Percentiles rank a stretch among this genome's conserved stretches.
Conservation (phyloP, 2,888 invertebrate genomes). For the Ptychoptera albimana region DNA sequence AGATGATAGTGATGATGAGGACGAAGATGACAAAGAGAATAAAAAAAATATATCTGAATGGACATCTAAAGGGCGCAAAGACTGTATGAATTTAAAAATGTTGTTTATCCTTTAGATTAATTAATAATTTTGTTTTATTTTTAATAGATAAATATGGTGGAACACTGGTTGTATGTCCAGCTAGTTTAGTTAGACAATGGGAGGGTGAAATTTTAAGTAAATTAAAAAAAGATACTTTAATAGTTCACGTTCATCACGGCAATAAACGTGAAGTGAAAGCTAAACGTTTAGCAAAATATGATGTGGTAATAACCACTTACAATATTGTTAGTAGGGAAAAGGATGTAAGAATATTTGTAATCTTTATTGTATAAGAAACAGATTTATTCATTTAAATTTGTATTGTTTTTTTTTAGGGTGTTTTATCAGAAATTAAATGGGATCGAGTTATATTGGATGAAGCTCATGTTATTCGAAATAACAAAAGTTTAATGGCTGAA, state of each 20-base stretch:
- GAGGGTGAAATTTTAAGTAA: slow-evolving; percentile 55
- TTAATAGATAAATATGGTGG: slow-evolving; percentile 40
- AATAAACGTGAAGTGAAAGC: slow-evolving; percentile 47
- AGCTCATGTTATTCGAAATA: slow-evolving; percentile 82
- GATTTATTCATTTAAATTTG: background rate
- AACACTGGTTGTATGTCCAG: slow-evolving; percentile 84
- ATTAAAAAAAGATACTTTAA: slow-evolving; percentile 40
- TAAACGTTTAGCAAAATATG: slow-evolving; percentile 46
- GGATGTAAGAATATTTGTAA: slow-evolving; percentile 15
- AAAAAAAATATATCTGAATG: slow-evolving; percentile 17
- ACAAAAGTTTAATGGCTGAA: slow-evolving; percentile 56
- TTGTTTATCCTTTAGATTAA: background rate
- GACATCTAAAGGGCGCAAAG: slow-evolving; percentile 22
- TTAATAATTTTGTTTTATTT: background rate
- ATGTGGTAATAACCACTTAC: slow-evolving; percentile 84
- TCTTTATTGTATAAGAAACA: background rate
- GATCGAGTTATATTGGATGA: slow-evolving; percentile 81
- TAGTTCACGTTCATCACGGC: slow-evolving; percentile 67
- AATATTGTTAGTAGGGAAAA: slow-evolving; percentile 49
- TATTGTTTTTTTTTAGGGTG: slow-evolving; percentile 24
- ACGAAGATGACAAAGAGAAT: slow-evolving; percentile 17
- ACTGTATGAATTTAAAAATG: slow-evolving; percentile 17
- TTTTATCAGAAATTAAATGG: slow-evolving; percentile 61
- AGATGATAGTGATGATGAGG: slow-evolving; percentile 24
- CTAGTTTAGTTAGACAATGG: slow-evolving; percentile 86